Conservation (phyloP, 2,888 invertebrate genomes). For the Arrhopalites spinosus region DNA sequence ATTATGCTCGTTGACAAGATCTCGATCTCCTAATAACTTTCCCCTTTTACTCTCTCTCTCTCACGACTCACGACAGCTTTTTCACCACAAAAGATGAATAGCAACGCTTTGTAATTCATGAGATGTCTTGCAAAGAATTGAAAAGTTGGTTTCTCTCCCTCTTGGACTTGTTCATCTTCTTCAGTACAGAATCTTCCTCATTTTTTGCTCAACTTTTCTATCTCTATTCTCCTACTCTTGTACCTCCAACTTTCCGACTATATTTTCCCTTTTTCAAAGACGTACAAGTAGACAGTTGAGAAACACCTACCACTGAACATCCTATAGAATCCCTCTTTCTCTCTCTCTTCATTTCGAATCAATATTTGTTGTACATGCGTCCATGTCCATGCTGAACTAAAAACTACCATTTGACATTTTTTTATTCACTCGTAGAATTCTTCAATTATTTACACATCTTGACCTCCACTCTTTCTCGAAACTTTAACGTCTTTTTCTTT, state of each 20-base stretch:
- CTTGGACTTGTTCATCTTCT: conserved; percentile 12
- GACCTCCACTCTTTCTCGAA: no score
- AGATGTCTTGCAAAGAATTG: conserved; percentile 43
- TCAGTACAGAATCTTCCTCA: conserved; percentile 12
- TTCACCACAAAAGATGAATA: conserved; percentile 41
- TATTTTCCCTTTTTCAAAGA: background rate
- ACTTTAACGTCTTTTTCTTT: no score
- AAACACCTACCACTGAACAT: no score
- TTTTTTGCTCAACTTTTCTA: conserved; percentile 6
- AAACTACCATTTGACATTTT: no score
- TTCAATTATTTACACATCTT: no score
- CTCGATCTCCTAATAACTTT: conserved; percentile 44
- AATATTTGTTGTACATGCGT: no score
- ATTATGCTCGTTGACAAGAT: conserved; percentile 29
- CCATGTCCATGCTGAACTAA: no score
- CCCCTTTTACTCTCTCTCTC: conserved; percentile 42
- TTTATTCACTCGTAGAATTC: no score
- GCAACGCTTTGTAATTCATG: conserved; percentile 44
- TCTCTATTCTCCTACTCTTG: background rate
- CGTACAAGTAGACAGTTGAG: no score
- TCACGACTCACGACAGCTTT: conserved; percentile 33
- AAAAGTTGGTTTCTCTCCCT: conserved; percentile 37
- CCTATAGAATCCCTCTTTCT: no score
- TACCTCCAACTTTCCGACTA: background rate
- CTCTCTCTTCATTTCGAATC: no score